Evolutionary conservation across 1,140 invertebrate species (phyloP), one percentile per base, ranked within the genome.

Genomic region (Drosophila tristis): DNA sequence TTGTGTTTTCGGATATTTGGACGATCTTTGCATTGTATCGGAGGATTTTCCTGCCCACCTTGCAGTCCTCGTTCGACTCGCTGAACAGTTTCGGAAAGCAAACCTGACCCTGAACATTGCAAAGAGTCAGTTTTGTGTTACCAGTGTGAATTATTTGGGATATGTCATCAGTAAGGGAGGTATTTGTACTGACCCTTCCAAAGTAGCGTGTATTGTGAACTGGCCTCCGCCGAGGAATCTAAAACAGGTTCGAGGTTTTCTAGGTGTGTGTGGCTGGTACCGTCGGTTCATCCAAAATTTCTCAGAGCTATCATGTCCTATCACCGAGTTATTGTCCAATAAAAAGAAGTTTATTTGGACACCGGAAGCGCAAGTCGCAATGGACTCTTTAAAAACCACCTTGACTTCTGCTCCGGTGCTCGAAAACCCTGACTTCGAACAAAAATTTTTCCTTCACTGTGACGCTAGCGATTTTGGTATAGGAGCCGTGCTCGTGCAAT

Each of bases 261-360:
- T 48, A n/a, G 26, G 42, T 3, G 49, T 63, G 13, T 54, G 49
- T 23, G 42, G 42, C 7, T 63, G 42, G 50, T 63, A 55, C 23
- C 50, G 42, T 2, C 13, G 58, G 5, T 53, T 59, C 39, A 66
- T 66, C 13, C 2, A 53, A 20, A 66, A 53, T 4, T 64, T 56
- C 13, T 11, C 61, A 0, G 26, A 48, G 4, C 50, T 49, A 1
- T 26, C 49, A 6, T 48, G 26, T 29, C 29, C 49, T 2, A 54
- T 61, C 13, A 61, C 58, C 0, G 49, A 68, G 31, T 9, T 8
- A 0, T 43, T 68, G 5, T 54, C 49, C 9, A 9, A 7, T 7
- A 68, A 44, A 39, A 49, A 31, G 9, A 49, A 25, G 2, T 68
- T 68, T 16, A 31, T 42, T n/a, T 63, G 59, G 59, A n/a, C n/a